Evolutionary conservation across 2,113 vertebrate species (phyloP).

Genomic region (Brachionichthys hirsutus): DNA sequence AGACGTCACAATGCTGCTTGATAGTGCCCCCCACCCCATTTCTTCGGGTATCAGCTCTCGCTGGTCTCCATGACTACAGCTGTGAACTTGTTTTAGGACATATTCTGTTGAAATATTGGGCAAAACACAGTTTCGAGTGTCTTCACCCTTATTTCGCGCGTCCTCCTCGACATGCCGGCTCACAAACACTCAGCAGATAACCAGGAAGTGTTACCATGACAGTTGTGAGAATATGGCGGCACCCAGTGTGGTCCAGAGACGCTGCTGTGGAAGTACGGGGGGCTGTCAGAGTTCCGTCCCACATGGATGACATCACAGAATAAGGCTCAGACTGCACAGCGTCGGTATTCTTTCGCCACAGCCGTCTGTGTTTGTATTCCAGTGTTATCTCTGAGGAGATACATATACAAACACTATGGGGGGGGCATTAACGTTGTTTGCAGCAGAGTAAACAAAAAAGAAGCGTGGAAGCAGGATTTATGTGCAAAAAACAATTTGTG

Average conservation of each 20-base stretch:
- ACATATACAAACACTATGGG: constrained; percentile 24
- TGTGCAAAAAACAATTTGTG: not conserved
- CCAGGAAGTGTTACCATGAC: constrained; percentile 9
- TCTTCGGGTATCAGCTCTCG: too few species aligned
- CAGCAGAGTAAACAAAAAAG: constrained; percentile 26
- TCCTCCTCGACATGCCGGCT: too few species aligned
- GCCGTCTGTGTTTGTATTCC: constrained; percentile 53
- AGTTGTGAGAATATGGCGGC: too few species aligned
- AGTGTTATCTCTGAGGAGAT: constrained; percentile 39
- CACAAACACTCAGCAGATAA: not conserved
- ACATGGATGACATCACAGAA: constrained; percentile 34
- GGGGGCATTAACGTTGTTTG: constrained; percentile 24
- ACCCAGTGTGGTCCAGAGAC: not conserved
- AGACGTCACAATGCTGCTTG: too few species aligned
- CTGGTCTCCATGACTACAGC: too few species aligned
- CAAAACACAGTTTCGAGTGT: too few species aligned
- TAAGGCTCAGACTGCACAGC: constrained; percentile 5
- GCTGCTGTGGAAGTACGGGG: not conserved
- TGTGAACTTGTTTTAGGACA: too few species aligned
- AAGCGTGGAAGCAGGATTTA: constrained; percentile 4
- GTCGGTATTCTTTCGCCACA: not conserved
- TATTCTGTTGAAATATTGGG: too few species aligned
- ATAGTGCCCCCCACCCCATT: too few species aligned
- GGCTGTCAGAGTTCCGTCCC: constrained; percentile 9
- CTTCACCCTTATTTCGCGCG: too few species aligned